Percentiles rank a stretch among this genome's conserved stretches.
phyloP scores from a whole-genome alignment of 2,888 invertebrate genomes.

The Drosophila merina region DNA sequence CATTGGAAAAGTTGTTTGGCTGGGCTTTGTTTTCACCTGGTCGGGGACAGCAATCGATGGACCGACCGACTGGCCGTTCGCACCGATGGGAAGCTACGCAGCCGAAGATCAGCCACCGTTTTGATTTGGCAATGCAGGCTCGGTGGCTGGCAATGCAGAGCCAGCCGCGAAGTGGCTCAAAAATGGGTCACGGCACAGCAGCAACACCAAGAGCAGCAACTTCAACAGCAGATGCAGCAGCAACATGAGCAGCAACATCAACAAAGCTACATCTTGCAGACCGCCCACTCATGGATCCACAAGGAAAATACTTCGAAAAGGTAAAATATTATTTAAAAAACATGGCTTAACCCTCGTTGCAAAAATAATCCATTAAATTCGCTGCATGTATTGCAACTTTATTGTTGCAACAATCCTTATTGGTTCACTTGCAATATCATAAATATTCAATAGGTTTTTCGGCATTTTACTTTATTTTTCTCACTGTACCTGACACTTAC shows the following conservation, averaged over 20 bases:
- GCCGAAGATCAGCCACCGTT: conserved; percentile 24
- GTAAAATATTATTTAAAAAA: too few relatives aligned
- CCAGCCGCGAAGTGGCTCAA: conserved; percentile 21
- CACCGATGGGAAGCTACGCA: conserved; percentile 17
- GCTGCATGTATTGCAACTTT: too few relatives aligned
- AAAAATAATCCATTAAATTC: too few relatives aligned
- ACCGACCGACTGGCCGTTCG: background rate
- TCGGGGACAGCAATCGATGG: conserved; percentile 18
- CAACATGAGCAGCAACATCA: conserved; percentile 15
- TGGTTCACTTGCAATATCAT: too few relatives aligned
- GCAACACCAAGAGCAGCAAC: conserved; percentile 5
- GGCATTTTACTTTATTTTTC: too few relatives aligned
- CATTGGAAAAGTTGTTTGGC: conserved; percentile 68
- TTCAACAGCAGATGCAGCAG: conserved; percentile 1
- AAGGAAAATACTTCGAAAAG: background rate
- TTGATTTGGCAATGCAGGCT: conserved; percentile 22
- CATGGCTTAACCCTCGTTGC: too few relatives aligned
- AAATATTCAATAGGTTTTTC: too few relatives aligned
- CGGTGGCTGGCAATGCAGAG: background rate
- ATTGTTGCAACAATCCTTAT: too few relatives aligned
- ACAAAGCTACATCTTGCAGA: conserved; percentile 39
- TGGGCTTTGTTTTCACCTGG: conserved; percentile 63
- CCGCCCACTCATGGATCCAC: conserved; percentile 30
- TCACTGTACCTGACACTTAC: too few relatives aligned
- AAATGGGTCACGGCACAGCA: conserved; percentile 37